Conservation (phyloP, 2,797 vertebrate species). For the Lagodon rhomboides region DNA sequence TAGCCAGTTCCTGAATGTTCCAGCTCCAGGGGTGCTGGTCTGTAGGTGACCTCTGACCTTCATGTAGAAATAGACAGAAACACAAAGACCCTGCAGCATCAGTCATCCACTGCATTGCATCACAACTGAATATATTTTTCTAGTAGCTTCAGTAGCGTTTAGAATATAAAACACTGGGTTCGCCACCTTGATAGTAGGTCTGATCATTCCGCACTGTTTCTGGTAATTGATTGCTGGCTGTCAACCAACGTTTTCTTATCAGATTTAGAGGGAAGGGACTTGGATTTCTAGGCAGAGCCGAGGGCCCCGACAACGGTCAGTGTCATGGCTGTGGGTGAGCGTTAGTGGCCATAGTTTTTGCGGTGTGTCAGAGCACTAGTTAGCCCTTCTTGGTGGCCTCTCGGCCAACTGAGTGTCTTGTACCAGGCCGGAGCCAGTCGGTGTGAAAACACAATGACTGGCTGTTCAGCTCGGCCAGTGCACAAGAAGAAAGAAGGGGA, state of each 20-base stretch:
- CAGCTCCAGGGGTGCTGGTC: conserved; percentile 4
- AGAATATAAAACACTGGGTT: no score
- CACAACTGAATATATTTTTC: background rate
- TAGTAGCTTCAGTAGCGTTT: background rate
- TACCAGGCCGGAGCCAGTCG: no score
- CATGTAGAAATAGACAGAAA: background rate
- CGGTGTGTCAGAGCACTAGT: no score
- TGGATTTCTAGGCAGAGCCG: background rate
- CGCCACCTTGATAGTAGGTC: background rate
- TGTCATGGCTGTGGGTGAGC: no score
- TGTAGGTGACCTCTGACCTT: conserved; percentile 15
- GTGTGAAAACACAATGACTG: no score
- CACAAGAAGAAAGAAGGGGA: no score
- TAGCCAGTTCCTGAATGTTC: background rate
- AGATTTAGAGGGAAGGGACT: background rate
- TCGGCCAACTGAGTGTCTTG: no score
- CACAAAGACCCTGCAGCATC: background rate
- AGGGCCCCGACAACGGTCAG: no score
- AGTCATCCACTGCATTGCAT: background rate
- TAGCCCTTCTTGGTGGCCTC: no score
- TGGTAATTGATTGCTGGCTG: background rate
- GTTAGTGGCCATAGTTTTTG: no score
- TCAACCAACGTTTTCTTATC: background rate
- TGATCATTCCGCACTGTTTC: no score
- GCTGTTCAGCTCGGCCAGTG: no score